Evolutionary conservation across 2,113 vertebrate species (phyloP), one percentile per base, ranked within the genome.

Genomic region (Tetrao urogallus): DNA sequence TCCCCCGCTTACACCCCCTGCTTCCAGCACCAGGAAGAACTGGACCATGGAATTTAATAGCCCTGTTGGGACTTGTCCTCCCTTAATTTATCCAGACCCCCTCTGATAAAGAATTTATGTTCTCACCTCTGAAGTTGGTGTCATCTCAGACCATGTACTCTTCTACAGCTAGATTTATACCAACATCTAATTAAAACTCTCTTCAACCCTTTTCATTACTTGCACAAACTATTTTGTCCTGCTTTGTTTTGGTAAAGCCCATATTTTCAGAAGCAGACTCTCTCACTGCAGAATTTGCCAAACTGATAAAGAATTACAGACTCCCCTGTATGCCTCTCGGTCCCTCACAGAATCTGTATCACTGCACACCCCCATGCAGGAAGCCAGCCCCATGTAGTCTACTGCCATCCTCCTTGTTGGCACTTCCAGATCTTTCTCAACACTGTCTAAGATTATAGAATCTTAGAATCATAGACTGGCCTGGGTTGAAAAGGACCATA

Each of bases 51-150:
- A 85, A 73, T 58, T 95, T 95, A 92, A 95, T 91, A 38, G 28
- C 30, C 36, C 45, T 70, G 20, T 13, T 72, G 43, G n/a, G 63
- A 89, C 70, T 89, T 88, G 8, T 64, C 50, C 48, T 94, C 50
- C 50, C 57, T 88, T 95, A 91, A 89, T 88, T 91, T 92, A 66
- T 77, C 58, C 36, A 85, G 6, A 70, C 36, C 24, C 45, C 85
- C 87, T 82, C 89, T 89, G 71, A 82, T 54, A 50, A 5, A 73
- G 71, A 89, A 92, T 94, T 94, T 94, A 92, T 66, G 45, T 61
- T 89, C 73, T 89, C 79, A 79, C 24, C 40, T 18, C 71, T 66
- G 40, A 18, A 85, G 36, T 8, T 69, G 48, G 34, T 80, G 63
- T 89, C 36, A 82, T 17, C 27, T 87, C 27, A n/a, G 64, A 32